These are phyloP conservation scores for Aricia agestis DNA, from an alignment of 1,140 invertebrate genomes.

Conservation along the genomic window DNA sequence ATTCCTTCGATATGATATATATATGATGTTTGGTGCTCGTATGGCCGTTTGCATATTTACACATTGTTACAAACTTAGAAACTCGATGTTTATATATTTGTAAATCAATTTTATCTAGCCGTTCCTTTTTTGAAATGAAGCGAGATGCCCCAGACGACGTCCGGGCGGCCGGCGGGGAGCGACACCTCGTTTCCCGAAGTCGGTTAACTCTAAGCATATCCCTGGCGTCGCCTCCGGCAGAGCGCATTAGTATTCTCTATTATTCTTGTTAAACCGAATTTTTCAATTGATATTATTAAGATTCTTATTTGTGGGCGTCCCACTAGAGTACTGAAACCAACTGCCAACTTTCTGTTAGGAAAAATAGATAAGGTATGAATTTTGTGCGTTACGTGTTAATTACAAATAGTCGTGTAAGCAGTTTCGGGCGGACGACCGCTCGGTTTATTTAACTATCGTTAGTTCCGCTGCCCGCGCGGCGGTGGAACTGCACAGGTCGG, in stretches of 20 bases:
- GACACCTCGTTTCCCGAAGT: too few relatives aligned
- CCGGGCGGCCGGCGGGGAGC: neutral
- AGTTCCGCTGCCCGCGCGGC: too few relatives aligned
- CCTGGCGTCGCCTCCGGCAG: neutral
- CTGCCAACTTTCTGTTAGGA: conserved; percentile 70
- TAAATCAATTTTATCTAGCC: conserved; percentile 30
- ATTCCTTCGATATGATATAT: conserved; percentile 50
- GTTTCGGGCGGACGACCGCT: too few relatives aligned
- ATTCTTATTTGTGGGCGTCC: conserved; percentile 51
- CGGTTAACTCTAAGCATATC: neutral
- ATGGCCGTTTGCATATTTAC: conserved; percentile 62
- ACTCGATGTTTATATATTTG: conserved; percentile 46
- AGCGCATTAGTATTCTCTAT: conserved; percentile 1
- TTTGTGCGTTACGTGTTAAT: conserved; percentile 70
- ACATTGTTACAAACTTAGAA: conserved; percentile 53
- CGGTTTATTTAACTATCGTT: too few relatives aligned
- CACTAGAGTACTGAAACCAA: conserved; percentile 63
- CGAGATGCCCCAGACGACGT: neutral
- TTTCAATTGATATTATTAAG: conserved; percentile 64
- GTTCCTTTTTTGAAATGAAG: conserved; percentile 34
- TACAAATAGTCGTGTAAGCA: conserved; percentile 51
- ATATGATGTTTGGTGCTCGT: conserved; percentile 60
- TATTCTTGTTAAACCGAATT: conserved; percentile 44
- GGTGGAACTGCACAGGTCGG: too few relatives aligned
- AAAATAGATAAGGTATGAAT: conserved; percentile 61